These are phyloP conservation scores for Gobionotothen gibberifrons DNA, from an alignment of 2,797 vertebrate species.

Conservation along the genomic window DNA sequence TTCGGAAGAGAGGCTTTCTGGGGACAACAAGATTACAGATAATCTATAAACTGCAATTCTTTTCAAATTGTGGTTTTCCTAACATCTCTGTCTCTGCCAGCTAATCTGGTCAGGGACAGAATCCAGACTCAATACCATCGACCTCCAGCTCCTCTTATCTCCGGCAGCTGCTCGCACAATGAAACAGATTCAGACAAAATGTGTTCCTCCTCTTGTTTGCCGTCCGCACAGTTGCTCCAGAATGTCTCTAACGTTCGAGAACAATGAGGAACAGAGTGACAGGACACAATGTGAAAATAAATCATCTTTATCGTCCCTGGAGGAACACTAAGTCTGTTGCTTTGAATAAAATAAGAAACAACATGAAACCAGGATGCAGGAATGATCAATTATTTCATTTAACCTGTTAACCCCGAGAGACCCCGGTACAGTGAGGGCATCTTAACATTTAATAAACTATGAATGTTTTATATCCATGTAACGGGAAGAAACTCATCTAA, in stretches of 20 bases:
- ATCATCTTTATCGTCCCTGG: no score
- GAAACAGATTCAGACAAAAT: slow-evolving; percentile 26
- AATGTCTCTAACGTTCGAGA: slow-evolving; percentile 38
- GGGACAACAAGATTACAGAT: slow-evolving; percentile 61
- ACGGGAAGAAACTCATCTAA: no score
- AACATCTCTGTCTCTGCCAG: slow-evolving; percentile 39
- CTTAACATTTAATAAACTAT: no score
- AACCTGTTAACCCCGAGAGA: no score
- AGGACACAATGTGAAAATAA: slow-evolving; percentile 2
- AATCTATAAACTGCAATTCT: slow-evolving; percentile 69
- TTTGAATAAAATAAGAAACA: no score
- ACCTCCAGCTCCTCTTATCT: slow-evolving; percentile 65
- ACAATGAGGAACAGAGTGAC: slow-evolving; percentile 39
- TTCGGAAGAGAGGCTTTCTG: slow-evolving; percentile 35
- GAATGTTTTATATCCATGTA: no score
- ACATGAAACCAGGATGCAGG: no score
- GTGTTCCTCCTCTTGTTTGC: slow-evolving; percentile 22
- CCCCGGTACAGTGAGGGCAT: no score
- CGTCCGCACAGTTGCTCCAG: slow-evolving; percentile 13
- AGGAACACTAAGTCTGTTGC: no score
- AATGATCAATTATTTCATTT: no score
- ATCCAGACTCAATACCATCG: slow-evolving; percentile 64
- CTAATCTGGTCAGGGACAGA: slow-evolving; percentile 70
- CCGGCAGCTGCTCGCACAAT: slow-evolving; percentile 42
- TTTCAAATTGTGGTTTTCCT: slow-evolving; percentile 58